Evolutionary conservation across 2,797 vertebrate genomes (phyloP), one percentile per base, ranked within the genome.

Genomic region (Glossophaga mutica): DNA sequence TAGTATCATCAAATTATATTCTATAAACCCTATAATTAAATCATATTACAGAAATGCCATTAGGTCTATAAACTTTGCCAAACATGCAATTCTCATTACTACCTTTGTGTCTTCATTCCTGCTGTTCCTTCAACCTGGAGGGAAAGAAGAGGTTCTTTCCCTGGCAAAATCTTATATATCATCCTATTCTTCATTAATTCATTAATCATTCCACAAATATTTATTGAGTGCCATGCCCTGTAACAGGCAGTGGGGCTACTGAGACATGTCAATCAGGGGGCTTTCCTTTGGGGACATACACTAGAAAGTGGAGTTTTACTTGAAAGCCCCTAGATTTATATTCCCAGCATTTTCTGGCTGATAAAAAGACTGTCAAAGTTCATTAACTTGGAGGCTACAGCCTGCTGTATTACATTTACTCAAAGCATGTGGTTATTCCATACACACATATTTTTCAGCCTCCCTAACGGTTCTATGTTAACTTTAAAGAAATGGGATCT

Each of bases 351-450:
- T 82, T 96, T 93, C 57, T 57, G 85, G 22, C 85, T 86, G 62
- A 95, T 82, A 77, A 84, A 95, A 95, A 95, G 91, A 84, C 29
- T 34, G 71, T 73, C 74, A 74, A 62, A 89, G n/a, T 52, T n/a
- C 0, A 0, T 11, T 82, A 52, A 57, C 90, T 85, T 90, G 71
- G 59, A 93, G 94, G 76, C 81, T 42, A 32, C 0, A 18, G 55
- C 48, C 1, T 2, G 2, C 48, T 82, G 46, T 24, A 22, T 59
- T 67, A 52, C 5, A 1, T 71, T 11, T 26, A 48, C 84, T 70
- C 26, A 68, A 39, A 71, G 46, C 2, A 0, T 6, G 32, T 37
- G 14, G 34, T 84, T n/a, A 26, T 70, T 46, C 62, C 32, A 48
- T 5, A 50, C 19, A 18, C 19, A 15, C 39, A 14, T 8, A 57